A percentile compares a stretch with the other conserved stretches of the same genome.
Evolutionary conservation across 37 sponge, comb jelly and placozoan genomes (phyloP).

Genomic region (Dysidea cf. avara): DNA sequence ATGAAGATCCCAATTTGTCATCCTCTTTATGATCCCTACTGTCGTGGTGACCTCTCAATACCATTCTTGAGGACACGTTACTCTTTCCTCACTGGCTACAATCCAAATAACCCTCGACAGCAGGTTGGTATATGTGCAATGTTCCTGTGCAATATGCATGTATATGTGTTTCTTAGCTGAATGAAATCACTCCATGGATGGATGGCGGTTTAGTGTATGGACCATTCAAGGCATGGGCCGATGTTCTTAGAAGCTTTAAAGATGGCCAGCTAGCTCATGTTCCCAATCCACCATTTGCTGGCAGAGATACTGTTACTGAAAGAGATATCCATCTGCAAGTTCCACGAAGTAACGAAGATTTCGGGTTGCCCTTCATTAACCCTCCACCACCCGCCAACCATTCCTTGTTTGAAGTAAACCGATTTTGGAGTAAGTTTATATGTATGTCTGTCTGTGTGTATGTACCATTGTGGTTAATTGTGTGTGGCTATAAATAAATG

Average conservation of each 20-base stretch:
- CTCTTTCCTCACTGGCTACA: slow-evolving; percentile 78
- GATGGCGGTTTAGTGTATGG: slow-evolving; percentile 95
- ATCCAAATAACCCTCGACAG: slow-evolving; percentile 83
- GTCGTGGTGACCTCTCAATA: slow-evolving; percentile 63
- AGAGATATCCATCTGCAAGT: slow-evolving; percentile 18
- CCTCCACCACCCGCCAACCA: slow-evolving; percentile 85
- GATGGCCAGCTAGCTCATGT: slow-evolving; percentile 55
- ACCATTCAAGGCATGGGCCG: slow-evolving; percentile 91
- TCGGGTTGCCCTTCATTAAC: slow-evolving; percentile 88
- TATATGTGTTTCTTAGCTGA: slow-evolving; percentile 57
- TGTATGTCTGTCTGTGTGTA: too few species aligned
- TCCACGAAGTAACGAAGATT: slow-evolving; percentile 41
- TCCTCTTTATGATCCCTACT: slow-evolving; percentile 73
- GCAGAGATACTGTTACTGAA: too few species aligned
- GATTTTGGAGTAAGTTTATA: slow-evolving; percentile 93
- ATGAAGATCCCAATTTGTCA: slow-evolving; percentile 85
- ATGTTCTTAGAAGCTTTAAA: slow-evolving; percentile 60
- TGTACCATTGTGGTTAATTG: too few species aligned
- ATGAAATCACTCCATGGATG: slow-evolving; percentile 94
- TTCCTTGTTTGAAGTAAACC: slow-evolving; percentile 68
- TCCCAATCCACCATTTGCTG: not conserved
- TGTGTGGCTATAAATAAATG: not conserved
- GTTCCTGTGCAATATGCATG: not conserved
- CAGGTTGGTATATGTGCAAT: slow-evolving; percentile 44
- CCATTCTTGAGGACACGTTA: slow-evolving; percentile 86